phyloP scores from a whole-genome alignment of 2,113 vertebrate species.

The Panurus biarmicus region DNA sequence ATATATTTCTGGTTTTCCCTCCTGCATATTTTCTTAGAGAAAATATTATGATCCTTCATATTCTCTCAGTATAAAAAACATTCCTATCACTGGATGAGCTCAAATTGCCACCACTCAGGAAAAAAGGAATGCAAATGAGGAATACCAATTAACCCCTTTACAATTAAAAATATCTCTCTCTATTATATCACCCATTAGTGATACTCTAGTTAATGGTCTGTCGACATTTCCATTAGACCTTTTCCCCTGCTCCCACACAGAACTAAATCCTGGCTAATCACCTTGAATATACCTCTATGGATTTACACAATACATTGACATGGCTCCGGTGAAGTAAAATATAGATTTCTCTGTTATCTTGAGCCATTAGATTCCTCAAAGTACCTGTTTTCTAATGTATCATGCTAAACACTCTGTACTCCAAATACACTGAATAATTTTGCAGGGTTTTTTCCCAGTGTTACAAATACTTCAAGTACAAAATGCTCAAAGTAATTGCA shows the following conservation, averaged over 20 bases:
- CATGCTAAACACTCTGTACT: background rate
- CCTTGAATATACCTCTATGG: slow-evolving; percentile 19
- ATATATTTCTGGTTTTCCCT: background rate
- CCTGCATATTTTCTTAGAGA: slow-evolving; percentile 30
- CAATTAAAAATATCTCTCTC: slow-evolving; percentile 59
- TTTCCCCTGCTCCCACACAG: background rate
- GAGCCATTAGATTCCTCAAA: background rate
- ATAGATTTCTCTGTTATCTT: background rate
- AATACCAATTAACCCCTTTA: slow-evolving; percentile 54
- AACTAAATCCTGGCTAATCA: slow-evolving; percentile 54
- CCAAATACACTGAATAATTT: background rate
- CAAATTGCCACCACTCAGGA: slow-evolving; percentile 39
- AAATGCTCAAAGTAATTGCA: background rate
- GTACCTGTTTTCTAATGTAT: background rate
- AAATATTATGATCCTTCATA: slow-evolving; percentile 53
- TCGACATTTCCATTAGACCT: slow-evolving; percentile 61
- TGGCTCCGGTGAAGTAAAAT: background rate
- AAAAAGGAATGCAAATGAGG: slow-evolving; percentile 61
- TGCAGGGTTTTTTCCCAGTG: background rate
- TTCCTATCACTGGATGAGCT: slow-evolving; percentile 8
- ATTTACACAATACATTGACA: slow-evolving; percentile 5
- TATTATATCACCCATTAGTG: slow-evolving; percentile 50
- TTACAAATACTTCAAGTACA: background rate
- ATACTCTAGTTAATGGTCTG: slow-evolving; percentile 56
- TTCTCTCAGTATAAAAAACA: slow-evolving; percentile 11